Evolutionary conservation across 2,797 vertebrate genomes (phyloP).

Genomic region (Myotis findleyi): DNA sequence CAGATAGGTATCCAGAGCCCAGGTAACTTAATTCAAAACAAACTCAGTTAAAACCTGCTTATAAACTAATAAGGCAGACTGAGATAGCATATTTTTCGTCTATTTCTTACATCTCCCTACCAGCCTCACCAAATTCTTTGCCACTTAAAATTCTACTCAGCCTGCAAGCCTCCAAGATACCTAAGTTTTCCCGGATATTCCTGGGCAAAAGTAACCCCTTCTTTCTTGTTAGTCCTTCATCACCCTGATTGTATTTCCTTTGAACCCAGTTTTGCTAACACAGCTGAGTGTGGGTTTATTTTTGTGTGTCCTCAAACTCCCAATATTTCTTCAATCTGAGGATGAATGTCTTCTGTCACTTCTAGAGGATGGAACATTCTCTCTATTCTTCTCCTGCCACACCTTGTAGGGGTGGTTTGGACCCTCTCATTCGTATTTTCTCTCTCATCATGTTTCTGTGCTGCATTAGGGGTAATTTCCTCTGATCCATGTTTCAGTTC

Average conservation of each 20-base stretch:
- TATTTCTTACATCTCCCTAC: background rate
- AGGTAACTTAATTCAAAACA: slow-evolving; percentile 29
- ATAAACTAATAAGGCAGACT: background rate
- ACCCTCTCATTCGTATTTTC: background rate
- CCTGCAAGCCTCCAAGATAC: slow-evolving; percentile 22
- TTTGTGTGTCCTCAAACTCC: background rate
- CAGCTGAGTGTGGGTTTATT: background rate
- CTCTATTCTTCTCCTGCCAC: background rate
- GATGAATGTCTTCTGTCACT: background rate
- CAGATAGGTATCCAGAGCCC: background rate
- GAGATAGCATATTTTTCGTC: background rate
- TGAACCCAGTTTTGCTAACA: background rate
- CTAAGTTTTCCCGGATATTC: background rate
- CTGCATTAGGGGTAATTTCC: background rate
- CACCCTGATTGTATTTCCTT: background rate
- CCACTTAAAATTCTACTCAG: slow-evolving; percentile 26
- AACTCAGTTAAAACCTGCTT: background rate
- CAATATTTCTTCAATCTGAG: background rate
- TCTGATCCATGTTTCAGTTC: slow-evolving; percentile 20
- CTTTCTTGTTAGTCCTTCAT: background rate
- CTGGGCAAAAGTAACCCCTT: background rate
- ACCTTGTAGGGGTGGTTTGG: background rate
- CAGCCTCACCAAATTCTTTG: background rate
- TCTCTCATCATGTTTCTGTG: slow-evolving; percentile 12
- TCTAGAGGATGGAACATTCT: background rate